A percentile compares a stretch with the other conserved stretches of the same genome.
phyloP scores from a whole-genome alignment of 2,797 vertebrate species.

The Diceros bicornis region DNA sequence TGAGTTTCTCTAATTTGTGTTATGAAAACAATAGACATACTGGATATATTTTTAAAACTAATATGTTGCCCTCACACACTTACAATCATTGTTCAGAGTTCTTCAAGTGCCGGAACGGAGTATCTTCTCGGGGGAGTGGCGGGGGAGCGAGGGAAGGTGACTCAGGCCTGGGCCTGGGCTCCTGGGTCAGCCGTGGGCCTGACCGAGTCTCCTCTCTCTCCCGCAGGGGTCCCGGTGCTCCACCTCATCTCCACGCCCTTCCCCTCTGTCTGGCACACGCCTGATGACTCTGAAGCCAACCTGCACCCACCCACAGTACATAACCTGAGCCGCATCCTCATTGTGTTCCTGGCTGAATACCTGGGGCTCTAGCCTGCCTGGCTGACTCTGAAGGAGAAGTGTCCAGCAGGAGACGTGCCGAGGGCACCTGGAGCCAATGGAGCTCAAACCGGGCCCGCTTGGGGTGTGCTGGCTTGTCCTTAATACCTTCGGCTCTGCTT shows the following conservation, averaged over 20 bases:
- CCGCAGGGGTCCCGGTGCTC: conserved; percentile 93
- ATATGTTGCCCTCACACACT: not conserved
- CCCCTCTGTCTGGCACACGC: conserved; percentile 95
- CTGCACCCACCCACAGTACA: conserved; percentile 94
- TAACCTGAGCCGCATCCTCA: conserved; percentile 94
- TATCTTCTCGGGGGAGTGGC: not conserved
- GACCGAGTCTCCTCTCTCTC: not conserved
- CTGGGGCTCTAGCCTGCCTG: conserved; percentile 88
- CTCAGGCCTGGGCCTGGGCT: not conserved
- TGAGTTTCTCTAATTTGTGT: not conserved
- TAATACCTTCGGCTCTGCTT: not conserved
- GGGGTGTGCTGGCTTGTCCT: not conserved
- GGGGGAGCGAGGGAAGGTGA: too few relatives aligned
- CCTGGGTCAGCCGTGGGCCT: not conserved
- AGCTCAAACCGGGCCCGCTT: not conserved
- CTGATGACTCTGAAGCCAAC: conserved; percentile 93
- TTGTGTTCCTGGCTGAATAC: conserved; percentile 93
- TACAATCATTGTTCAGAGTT: not conserved
- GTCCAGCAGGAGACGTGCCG: not conserved
- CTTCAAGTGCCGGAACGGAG: not conserved
- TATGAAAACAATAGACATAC: not conserved
- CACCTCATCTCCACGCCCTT: conserved; percentile 96
- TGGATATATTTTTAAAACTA: not conserved
- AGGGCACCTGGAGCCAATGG: not conserved
- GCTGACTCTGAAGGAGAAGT: not conserved